Conservation (phyloP, 2,113 vertebrate genomes). For the Pavo muticus region DNA sequence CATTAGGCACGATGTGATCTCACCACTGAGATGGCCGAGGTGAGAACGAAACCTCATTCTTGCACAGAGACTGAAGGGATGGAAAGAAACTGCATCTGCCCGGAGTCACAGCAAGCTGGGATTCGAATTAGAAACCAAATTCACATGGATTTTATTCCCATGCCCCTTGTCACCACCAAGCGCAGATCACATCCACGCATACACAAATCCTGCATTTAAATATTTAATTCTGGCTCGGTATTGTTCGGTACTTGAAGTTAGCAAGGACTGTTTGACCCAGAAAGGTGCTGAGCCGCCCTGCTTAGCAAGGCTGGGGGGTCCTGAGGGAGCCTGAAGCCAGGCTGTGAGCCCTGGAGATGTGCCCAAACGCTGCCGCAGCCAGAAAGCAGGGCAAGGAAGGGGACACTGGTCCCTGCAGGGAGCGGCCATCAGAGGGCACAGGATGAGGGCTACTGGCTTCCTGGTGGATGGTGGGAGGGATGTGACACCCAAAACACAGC, state of each 20-base stretch:
- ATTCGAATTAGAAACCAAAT: neutral
- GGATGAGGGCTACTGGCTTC: accelerated
- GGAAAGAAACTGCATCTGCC: neutral
- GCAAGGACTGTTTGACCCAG: neutral
- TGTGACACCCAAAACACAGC: neutral
- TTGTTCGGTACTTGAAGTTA: neutral
- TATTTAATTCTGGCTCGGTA: neutral
- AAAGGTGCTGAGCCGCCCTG: neutral
- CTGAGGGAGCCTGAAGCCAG: neutral
- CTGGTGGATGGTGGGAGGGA: neutral
- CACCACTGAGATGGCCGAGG: neutral
- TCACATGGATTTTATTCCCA: accelerated
- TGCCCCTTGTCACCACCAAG: neutral
- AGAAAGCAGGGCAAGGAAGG: neutral
- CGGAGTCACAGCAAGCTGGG: neutral
- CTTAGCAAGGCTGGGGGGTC: neutral
- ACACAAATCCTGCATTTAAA: neutral
- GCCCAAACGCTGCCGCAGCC: neutral
- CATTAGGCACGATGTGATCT: neutral
- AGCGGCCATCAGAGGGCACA: neutral
- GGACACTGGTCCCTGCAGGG: neutral
- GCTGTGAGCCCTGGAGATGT: neutral
- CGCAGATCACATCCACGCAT: neutral
- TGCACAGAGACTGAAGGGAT: neutral
- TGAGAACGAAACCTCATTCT: neutral